These are phyloP conservation scores for Notoglanidium macrostoma DNA, from an alignment of 2,797 vertebrate genomes.

Conservation along the genomic window DNA sequence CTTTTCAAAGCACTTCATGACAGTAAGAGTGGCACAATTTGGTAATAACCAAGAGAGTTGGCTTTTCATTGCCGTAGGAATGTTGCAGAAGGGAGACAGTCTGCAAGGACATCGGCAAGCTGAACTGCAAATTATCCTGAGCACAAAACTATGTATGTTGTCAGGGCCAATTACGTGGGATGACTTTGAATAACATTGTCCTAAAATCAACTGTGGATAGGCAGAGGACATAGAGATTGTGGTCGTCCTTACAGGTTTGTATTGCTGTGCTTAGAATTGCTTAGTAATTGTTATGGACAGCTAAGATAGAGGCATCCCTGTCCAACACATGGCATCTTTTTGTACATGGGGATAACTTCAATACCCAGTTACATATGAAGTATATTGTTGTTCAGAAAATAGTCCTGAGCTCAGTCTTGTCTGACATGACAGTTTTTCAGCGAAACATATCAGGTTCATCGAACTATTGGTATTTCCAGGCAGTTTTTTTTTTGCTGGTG, in stretches of 20 bases:
- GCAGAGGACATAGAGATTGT: background rate
- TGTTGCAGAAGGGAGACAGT: background rate
- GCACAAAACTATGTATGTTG: background rate
- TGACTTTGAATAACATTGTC: constrained; percentile 4
- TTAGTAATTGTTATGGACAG: background rate
- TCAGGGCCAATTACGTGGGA: background rate
- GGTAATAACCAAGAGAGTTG: background rate
- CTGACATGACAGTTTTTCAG: background rate
- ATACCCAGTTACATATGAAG: background rate
- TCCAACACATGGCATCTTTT: background rate
- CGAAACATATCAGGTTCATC: background rate
- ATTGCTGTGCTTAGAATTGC: background rate
- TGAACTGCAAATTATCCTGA: background rate
- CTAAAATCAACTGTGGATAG: background rate
- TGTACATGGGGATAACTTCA: background rate
- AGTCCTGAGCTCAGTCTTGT: background rate
- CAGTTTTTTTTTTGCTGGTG: background rate
- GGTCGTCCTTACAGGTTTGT: background rate
- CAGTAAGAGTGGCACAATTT: background rate
- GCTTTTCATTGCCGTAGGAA: background rate
- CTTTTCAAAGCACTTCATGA: background rate
- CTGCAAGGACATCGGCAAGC: background rate
- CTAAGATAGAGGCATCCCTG: background rate
- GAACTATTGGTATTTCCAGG: background rate
- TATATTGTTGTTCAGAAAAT: background rate